Conservation (phyloP, 2,797 vertebrate genomes). For the Cyprinodon diabolis region DNA sequence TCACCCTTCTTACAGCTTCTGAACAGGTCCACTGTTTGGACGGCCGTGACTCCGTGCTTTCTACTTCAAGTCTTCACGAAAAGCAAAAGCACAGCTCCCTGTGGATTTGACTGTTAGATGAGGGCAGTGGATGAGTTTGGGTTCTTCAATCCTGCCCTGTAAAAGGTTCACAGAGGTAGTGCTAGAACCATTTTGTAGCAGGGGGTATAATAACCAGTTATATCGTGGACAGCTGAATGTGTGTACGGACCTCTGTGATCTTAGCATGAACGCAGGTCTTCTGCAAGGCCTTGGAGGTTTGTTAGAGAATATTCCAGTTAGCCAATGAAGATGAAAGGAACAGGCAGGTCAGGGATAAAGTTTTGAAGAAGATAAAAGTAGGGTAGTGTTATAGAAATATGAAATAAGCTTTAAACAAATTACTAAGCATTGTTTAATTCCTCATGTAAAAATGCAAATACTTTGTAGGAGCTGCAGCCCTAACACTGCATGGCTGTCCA, state of each 20-base stretch:
- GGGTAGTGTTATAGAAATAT: no score
- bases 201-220: slow-evolving; percentile 58
- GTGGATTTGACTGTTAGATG: slow-evolving; percentile 38
- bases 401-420: no score
- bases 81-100: slow-evolving; percentile 82
- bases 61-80: slow-evolving; percentile 67
- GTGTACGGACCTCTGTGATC: slow-evolving; percentile 31
- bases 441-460: no score
- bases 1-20: background rate
- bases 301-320: no score
- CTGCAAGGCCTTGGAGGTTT: no score
- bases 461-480: no score
- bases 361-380: no score
- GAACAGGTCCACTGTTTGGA: slow-evolving; percentile 32
- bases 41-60: slow-evolving; percentile 15
- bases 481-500: no score
- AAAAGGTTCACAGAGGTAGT: slow-evolving; percentile 33
- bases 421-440: no score
- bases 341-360: no score
- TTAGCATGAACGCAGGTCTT: no score
- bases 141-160: slow-evolving; percentile 34
- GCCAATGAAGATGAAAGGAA: no score
- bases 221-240: slow-evolving; percentile 50
- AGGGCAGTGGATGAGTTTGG: slow-evolving; percentile 48
- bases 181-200: slow-evolving; percentile 41